These are phyloP conservation scores for Apeira syringaria DNA, from an alignment of 2,888 invertebrate species.

Conservation along the genomic window DNA sequence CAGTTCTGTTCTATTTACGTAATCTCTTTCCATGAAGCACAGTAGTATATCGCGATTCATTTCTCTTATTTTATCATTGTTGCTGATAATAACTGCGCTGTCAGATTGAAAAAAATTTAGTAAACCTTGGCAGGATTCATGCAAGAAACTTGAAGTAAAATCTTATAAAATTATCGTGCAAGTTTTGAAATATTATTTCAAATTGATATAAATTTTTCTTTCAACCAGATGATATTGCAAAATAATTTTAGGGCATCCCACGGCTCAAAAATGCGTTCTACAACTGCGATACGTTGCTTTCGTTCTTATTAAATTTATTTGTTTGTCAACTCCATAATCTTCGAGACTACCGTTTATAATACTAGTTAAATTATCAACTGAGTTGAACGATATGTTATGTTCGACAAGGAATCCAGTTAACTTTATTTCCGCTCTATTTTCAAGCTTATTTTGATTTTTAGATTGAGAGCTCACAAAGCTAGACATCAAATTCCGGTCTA, in stretches of 20 bases:
- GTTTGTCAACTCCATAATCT: too few relatives aligned
- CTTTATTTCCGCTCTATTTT: too few relatives aligned
- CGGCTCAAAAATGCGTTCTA: constrained; percentile 1
- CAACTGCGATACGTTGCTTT: neutral
- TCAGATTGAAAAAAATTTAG: constrained; percentile 1
- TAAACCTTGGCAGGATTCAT: neutral
- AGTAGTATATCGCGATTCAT: neutral
- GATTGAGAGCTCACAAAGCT: neutral
- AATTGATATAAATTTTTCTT: neutral
- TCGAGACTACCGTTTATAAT: too few relatives aligned
- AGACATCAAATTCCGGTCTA: neutral
- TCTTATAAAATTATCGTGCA: neutral
- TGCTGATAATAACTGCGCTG: neutral
- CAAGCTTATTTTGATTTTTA: too few relatives aligned
- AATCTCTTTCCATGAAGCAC: neutral
- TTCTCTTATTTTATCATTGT: neutral
- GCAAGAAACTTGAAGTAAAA: neutral
- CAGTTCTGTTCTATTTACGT: constrained; percentile 1
- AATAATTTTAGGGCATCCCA: constrained; percentile 1
- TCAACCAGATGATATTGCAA: neutral
- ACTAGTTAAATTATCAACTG: too few relatives aligned
- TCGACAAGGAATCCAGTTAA: too few relatives aligned
- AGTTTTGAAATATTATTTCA: neutral
- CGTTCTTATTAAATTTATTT: too few relatives aligned
- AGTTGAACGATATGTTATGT: too few relatives aligned